These are phyloP conservation scores for Perizoma affinitatum DNA, from an alignment of 2,888 invertebrate species.

Conservation along the genomic window DNA sequence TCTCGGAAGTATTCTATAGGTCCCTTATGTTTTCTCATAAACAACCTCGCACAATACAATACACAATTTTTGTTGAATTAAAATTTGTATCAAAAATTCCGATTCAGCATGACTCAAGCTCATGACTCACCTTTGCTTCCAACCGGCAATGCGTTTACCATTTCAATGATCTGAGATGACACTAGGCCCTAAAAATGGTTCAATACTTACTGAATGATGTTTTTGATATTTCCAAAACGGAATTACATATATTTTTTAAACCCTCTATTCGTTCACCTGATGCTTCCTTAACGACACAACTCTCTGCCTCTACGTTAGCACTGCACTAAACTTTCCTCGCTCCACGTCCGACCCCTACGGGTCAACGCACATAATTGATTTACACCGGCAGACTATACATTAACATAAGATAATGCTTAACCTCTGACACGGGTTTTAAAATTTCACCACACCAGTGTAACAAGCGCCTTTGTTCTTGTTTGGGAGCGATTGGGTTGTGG, in stretches of 20 bases:
- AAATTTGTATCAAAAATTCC: too few species aligned
- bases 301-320: conserved; percentile 12
- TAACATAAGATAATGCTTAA: conserved; percentile 83
- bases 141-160: too few species aligned
- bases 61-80: too few species aligned
- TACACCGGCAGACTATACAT: conserved; percentile 71
- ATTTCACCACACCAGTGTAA: conserved; percentile 65
- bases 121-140: too few species aligned
- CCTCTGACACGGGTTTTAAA: conserved; percentile 77
- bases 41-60: too few species aligned
- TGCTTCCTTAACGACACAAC: not conserved
- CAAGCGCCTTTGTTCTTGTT: conserved; percentile 47
- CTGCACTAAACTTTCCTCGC: conserved; percentile 2
- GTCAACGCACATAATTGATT: conserved; percentile 81
- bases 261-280: not conserved
- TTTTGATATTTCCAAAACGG: too few species aligned
- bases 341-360: conserved; percentile 57
- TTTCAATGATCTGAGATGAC: too few species aligned
- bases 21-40: too few species aligned
- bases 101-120: too few species aligned
- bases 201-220: too few species aligned
- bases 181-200: too few species aligned
- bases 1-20: too few species aligned
- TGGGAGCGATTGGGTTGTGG: conserved; percentile 24
- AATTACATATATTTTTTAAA: not conserved